These are phyloP conservation scores for Troides aeacus DNA, from an alignment of 2,888 invertebrate species.

Conservation along the genomic window DNA sequence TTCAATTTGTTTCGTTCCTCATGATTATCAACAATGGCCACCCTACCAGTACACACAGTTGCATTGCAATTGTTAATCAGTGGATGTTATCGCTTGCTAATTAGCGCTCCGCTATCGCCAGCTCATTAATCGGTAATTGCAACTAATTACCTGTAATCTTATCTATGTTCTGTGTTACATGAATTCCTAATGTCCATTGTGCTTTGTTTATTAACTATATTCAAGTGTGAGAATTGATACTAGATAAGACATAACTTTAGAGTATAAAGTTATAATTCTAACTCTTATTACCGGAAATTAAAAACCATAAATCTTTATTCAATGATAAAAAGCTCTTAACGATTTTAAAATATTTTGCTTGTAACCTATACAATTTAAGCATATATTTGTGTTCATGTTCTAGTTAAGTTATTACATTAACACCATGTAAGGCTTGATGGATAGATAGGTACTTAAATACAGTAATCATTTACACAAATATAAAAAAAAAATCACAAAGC, in stretches of 20 bases:
- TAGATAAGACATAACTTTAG: not conserved
- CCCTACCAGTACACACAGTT: constrained; percentile 26
- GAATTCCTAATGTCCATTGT: constrained; percentile 20
- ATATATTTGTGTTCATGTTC: too few relatives aligned
- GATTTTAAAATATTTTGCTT: too few relatives aligned
- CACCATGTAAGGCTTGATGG: too few relatives aligned
- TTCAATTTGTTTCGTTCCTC: not conserved
- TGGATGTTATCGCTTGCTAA: constrained; percentile 38
- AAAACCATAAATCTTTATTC: too few relatives aligned
- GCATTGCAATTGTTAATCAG: constrained; percentile 39
- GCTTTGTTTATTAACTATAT: not conserved
- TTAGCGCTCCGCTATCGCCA: constrained; percentile 31
- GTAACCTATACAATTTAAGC: too few relatives aligned
- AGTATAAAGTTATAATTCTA: too few relatives aligned
- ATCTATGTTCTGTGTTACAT: constrained; percentile 21
- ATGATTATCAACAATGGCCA: constrained; percentile 2
- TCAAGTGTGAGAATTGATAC: not conserved
- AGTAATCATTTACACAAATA: too few relatives aligned
- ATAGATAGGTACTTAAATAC: too few relatives aligned
- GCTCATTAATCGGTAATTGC: constrained; percentile 27
- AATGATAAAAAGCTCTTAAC: too few relatives aligned
- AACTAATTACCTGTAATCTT: constrained; percentile 27
- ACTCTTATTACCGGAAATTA: too few relatives aligned
- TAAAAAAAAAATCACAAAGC: too few relatives aligned
- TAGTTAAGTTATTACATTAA: too few relatives aligned